Base-by-base conservation (phyloP, 1,140 invertebrate genomes). In the Drosophila santomea region DNA sequence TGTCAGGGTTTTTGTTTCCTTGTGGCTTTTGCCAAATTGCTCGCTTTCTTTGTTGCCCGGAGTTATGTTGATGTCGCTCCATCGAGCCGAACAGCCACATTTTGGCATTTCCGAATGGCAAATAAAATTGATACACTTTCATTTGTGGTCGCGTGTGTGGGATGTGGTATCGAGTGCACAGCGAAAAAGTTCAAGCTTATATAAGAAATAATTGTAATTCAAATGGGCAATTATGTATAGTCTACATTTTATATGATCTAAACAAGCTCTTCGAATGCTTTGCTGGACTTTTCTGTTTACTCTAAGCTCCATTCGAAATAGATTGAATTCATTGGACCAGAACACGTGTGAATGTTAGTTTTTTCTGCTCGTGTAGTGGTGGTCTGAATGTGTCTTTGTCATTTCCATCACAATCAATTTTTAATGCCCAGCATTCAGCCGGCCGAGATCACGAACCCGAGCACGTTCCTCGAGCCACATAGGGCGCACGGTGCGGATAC, bases 11-110 rank as follows among this genome's bases (percentile, higher is more conserved):
- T 57, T 76, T 74, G 69, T 80, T 80, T 77, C 78, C 74, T 78
- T 78, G 78, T 86, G 74, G 74, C 67, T 81, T 74, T 81, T 74
- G 79, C 80, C 82, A 86, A 85, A 85, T 86, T 86, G 82, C 67
- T 61, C 68, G 64, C 62, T 85, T 86, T 60, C 51, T 86, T 64
- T 78, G 69, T 86, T 66, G 63, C 64, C 28, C 17, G 5, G 17
- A 50, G 68, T 45, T 28, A 57, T 62, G 64, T 71, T 57, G 62
- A 14, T 55, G 50, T 63, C 32, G 61, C 62, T 54, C 28, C 57
- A 50, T 44, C 38, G 59, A 63, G 63, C 47, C 57, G 78, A 63
- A 72, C 64, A 86, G 71, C 77, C 80, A 57, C 69, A 67, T 78
- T 86, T 85, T 74, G 64, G 57, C 80, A 79, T 74, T 77, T 84